Conservation (phyloP, 2,888 invertebrate genomes). For the Euzetes globulus region DNA sequence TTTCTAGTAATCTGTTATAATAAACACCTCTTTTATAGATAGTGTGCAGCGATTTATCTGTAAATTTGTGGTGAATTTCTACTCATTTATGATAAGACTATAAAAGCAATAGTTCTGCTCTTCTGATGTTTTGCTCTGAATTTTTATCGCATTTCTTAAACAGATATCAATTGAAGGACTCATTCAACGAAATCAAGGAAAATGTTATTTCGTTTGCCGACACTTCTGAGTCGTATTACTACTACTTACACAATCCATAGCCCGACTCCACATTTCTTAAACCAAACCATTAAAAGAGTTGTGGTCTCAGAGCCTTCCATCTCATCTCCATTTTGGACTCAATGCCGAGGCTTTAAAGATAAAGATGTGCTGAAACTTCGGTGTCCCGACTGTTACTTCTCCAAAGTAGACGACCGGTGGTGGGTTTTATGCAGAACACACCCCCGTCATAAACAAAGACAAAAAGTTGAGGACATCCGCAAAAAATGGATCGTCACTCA, state of each 20-base stretch:
- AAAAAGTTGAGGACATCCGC: constrained; percentile 59
- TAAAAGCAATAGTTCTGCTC: neutral
- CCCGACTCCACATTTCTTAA: neutral
- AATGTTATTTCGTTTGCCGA: constrained; percentile 8
- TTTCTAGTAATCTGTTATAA: too few species aligned
- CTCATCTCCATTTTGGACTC: constrained; percentile 43
- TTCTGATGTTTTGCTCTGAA: neutral
- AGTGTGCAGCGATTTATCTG: too few species aligned
- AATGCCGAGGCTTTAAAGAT: constrained; percentile 61
- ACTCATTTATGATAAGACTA: neutral
- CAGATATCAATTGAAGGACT: constrained; percentile 15
- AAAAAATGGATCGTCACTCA: constrained; percentile 69
- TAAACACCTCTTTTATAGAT: neutral
- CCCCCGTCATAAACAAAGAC: constrained; percentile 73
- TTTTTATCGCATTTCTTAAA: neutral
- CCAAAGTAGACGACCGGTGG: constrained; percentile 59
- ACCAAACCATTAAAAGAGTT: neutral
- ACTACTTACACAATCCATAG: neutral
- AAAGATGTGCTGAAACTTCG: constrained; percentile 61
- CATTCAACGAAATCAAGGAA: neutral
- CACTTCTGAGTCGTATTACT: neutral
- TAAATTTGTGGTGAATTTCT: too few species aligned
- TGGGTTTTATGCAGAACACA: constrained; percentile 67
- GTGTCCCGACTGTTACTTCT: constrained; percentile 71
- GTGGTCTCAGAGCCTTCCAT: neutral